Percentiles rank a stretch among this genome's conserved stretches.
phyloP scores from a whole-genome alignment of 1,140 invertebrate genomes.

The Caenorhabditis tropicalis region DNA sequence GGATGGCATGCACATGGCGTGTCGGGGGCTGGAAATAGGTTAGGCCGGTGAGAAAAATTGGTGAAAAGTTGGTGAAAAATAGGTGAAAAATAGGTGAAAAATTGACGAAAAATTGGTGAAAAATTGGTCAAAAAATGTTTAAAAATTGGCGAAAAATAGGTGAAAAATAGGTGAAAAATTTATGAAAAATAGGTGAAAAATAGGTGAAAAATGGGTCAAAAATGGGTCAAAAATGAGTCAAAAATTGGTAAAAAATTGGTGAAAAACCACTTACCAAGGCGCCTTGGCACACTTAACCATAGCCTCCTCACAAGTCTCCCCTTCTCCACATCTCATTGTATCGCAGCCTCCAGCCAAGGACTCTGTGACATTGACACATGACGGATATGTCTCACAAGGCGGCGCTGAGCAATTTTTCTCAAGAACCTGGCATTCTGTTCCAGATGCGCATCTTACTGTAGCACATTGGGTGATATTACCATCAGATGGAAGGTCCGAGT shows the following conservation, averaged over 20 bases:
- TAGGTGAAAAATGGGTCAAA: no score
- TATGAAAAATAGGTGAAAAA: no score
- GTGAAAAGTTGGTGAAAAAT: no score
- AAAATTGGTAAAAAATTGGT: no score
- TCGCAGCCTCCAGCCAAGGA: not conserved
- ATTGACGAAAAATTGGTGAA: no score
- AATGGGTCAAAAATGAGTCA: no score
- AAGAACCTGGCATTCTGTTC: not conserved
- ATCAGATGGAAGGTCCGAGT: not conserved
- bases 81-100: no score
- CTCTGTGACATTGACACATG: not conserved
- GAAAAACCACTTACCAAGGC: not conserved
- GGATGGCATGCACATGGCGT: not conserved
- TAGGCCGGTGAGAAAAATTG: no score
- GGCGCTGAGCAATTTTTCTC: not conserved
- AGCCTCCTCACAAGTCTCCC: not conserved
- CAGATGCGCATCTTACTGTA: not conserved
- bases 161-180: no score
- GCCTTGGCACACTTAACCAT: not conserved
- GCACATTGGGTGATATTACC: slow-evolving; percentile 1
- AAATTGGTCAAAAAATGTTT: no score
- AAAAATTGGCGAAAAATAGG: no score
- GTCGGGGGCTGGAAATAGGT: not conserved
- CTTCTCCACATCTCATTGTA: not conserved
- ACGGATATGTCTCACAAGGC: not conserved